A percentile compares a stretch with the other conserved stretches of the same genome.
Evolutionary conservation across 2,888 invertebrate genomes (phyloP).

Genomic region (Leptinotarsa peninsularis): DNA sequence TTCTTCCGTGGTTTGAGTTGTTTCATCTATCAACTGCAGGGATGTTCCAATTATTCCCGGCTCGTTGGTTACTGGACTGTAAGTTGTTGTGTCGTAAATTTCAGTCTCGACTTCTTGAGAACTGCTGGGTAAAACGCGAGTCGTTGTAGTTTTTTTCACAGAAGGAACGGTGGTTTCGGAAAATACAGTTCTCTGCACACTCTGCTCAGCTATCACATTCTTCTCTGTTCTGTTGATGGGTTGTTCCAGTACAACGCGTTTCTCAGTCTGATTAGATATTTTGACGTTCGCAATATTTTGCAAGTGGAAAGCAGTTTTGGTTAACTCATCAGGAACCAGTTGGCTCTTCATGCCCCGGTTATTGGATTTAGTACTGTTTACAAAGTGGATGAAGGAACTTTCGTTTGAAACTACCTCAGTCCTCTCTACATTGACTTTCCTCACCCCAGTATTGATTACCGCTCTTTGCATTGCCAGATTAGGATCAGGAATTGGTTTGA

Average conservation of each 20-base stretch:
- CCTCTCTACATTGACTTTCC: constrained; percentile 25
- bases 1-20: background rate
- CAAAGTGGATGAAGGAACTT: constrained; percentile 24
- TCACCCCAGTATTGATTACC: background rate
- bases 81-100: background rate
- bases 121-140: constrained; percentile 18
- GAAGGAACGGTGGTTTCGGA: background rate
- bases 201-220: constrained; percentile 2
- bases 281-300: constrained; percentile 30
- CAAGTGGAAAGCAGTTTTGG: constrained; percentile 20
- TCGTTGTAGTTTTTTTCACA: constrained; percentile 20
- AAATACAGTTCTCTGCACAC: constrained; percentile 10
- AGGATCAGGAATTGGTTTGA: constrained; percentile 72
- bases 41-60: background rate
- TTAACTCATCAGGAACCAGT: constrained; percentile 11
- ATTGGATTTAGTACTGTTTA: constrained; percentile 12
- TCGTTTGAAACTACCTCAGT: constrained; percentile 24
- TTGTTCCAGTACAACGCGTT: constrained; percentile 17
- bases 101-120: background rate
- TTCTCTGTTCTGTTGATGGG: background rate
- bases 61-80: background rate
- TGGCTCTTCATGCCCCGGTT: constrained; percentile 33
- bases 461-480: constrained; percentile 21
- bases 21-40: background rate
- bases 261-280: constrained; percentile 26